Evolutionary conservation across 2,888 invertebrate species (phyloP).

Genomic region (Acleris cristana): DNA sequence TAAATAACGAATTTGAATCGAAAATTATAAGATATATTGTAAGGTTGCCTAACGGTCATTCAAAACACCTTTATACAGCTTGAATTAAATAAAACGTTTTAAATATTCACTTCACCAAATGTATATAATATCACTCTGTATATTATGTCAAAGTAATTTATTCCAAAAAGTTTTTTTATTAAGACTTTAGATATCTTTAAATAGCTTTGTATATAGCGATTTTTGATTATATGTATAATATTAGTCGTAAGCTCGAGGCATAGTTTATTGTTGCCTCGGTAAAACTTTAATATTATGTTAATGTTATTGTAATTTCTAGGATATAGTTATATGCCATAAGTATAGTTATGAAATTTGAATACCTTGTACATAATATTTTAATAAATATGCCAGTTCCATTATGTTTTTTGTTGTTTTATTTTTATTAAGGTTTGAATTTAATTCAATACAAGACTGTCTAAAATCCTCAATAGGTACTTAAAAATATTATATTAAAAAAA

Average conservation of each 20-base stretch:
- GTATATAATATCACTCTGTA: conserved; percentile 28
- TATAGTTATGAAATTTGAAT: conserved; percentile 52
- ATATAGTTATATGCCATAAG: conserved; percentile 58
- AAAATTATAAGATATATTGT: too few relatives aligned
- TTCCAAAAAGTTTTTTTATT: conserved; percentile 35
- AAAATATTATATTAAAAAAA: too few relatives aligned
- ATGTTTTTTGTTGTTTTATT: conserved; percentile 51
- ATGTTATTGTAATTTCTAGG: conserved; percentile 11
- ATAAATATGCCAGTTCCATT: conserved; percentile 69
- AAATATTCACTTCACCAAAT: conserved; percentile 16
- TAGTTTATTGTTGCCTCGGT: conserved; percentile 2
- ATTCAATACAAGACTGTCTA: too few relatives aligned
- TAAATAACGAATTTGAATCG: too few relatives aligned
- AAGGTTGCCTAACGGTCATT: too few relatives aligned
- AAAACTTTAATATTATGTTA: conserved; percentile 26
- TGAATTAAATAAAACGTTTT: not conserved
- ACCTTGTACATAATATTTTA: conserved; percentile 68
- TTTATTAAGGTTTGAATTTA: not conserved
- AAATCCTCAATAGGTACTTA: too few relatives aligned
- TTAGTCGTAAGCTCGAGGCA: conserved; percentile 1
- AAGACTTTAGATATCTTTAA: conserved; percentile 24
- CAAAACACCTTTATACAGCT: not conserved
- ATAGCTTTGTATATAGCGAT: conserved; percentile 33
- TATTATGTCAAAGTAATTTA: conserved; percentile 38
- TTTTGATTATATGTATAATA: conserved; percentile 31